Evolutionary conservation across 2,797 vertebrate genomes (phyloP).

Genomic region (Chiroxiphia lanceolata): DNA sequence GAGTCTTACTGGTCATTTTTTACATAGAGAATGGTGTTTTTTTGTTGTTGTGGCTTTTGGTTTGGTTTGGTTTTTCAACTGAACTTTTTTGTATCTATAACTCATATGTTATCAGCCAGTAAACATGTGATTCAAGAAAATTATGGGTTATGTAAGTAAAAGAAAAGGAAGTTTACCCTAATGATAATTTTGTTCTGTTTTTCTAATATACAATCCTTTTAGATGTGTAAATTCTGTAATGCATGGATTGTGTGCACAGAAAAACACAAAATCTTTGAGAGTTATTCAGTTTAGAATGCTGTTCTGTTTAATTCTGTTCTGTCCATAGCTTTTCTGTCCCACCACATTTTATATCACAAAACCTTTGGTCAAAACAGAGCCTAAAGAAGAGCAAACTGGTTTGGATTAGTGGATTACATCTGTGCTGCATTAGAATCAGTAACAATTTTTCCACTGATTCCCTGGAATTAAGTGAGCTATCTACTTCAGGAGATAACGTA

Average conservation of each 20-base stretch:
- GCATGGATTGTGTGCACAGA: not conserved
- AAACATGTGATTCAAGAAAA: not conserved
- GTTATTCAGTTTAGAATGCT: not conserved
- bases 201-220: not conserved
- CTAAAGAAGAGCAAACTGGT: not conserved
- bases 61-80: not conserved
- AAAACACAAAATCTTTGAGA: not conserved
- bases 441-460: not conserved
- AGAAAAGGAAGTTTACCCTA: not conserved
- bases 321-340: not conserved
- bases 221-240: accelerated
- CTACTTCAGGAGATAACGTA: not conserved
- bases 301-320: not conserved
- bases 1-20: not conserved
- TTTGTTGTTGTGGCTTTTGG: not conserved
- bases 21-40: not conserved
- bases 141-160: not conserved
- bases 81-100: not conserved
- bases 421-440: not conserved
- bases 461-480: not conserved
- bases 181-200: not conserved
- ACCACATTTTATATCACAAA: not conserved
- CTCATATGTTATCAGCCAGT: not conserved
- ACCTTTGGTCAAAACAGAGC: not conserved
- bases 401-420: not conserved